Evolutionary conservation across 2,888 invertebrate genomes (phyloP).

Genomic region (Trachelus troglodyta): DNA sequence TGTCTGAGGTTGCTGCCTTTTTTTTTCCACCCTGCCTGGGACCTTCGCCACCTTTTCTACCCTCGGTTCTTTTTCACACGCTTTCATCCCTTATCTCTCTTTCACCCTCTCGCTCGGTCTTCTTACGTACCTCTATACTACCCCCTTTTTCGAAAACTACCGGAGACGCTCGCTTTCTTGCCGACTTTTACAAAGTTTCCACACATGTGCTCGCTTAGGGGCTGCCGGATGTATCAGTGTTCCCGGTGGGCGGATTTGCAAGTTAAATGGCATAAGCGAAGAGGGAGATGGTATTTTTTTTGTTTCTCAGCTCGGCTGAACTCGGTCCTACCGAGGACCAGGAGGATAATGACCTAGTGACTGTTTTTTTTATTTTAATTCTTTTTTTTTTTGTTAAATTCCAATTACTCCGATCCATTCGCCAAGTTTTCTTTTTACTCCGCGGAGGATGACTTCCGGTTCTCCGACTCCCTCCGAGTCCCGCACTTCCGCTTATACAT

Average conservation of each 20-base stretch:
- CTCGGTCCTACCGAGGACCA: neutral
- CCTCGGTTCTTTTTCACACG: slow-evolving; percentile 54
- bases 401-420: too few species aligned
- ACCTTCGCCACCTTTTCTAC: slow-evolving; percentile 39
- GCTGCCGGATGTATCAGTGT: slow-evolving; percentile 36
- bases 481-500: slow-evolving; percentile 9
- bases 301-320: slow-evolving; percentile 21
- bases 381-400: too few species aligned
- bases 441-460: too few species aligned
- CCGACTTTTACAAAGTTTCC: slow-evolving; percentile 42
- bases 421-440: too few species aligned
- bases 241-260: slow-evolving; percentile 55
- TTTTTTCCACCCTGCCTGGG: neutral
- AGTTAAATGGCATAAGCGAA: slow-evolving; percentile 59
- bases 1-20: neutral
- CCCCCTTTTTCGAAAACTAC: slow-evolving; percentile 17
- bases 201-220: slow-evolving; percentile 42
- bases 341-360: too few species aligned
- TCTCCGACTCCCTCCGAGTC: too few species aligned
- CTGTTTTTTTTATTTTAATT: too few species aligned
- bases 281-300: slow-evolving; percentile 35
- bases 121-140: slow-evolving; percentile 6
- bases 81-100: slow-evolving; percentile 25
- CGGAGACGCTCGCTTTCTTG: slow-evolving; percentile 14
- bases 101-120: slow-evolving; percentile 10